A percentile compares a stretch with the other conserved stretches of the same genome.
Evolutionary conservation across 2,113 vertebrate species (phyloP).

Genomic region (Rhodinocichla rosea): DNA sequence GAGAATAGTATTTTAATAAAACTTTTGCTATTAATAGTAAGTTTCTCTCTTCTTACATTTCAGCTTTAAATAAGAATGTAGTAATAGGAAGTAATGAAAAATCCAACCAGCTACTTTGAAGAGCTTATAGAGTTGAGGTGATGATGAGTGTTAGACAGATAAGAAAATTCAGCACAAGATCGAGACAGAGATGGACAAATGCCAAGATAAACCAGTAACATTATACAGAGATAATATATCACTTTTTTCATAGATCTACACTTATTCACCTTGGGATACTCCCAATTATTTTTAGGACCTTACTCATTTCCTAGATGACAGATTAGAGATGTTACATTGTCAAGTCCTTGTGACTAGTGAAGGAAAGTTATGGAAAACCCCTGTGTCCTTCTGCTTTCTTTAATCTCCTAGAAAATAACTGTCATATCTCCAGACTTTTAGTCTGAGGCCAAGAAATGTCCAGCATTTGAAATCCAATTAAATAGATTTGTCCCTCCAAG

Average conservation of each 20-base stretch:
- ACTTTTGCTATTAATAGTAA: background rate
- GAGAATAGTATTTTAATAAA: background rate
- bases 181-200: background rate
- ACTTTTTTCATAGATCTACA: background rate
- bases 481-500: background rate
- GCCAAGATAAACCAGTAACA: conserved; percentile 30
- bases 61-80: conserved; percentile 24
- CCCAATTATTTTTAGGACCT: conserved; percentile 62
- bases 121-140: background rate
- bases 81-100: conserved; percentile 49
- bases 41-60: background rate
- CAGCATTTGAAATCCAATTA: background rate
- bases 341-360: background rate
- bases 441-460: background rate
- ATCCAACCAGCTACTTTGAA: conserved; percentile 3
- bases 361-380: conserved; percentile 41
- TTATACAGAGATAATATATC: background rate
- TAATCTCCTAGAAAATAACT: background rate
- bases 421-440: background rate
- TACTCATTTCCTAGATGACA: conserved; percentile 64
- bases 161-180: conserved; percentile 18
- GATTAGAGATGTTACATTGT: conserved; percentile 35
- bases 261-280: conserved; percentile 59
- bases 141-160: background rate
- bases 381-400: background rate